Percentiles rank a stretch among this genome's conserved stretches.
These are phyloP conservation scores for Drosophila sp. DNA, from an alignment of 1,140 invertebrate genomes.

Conservation along the genomic window DNA sequence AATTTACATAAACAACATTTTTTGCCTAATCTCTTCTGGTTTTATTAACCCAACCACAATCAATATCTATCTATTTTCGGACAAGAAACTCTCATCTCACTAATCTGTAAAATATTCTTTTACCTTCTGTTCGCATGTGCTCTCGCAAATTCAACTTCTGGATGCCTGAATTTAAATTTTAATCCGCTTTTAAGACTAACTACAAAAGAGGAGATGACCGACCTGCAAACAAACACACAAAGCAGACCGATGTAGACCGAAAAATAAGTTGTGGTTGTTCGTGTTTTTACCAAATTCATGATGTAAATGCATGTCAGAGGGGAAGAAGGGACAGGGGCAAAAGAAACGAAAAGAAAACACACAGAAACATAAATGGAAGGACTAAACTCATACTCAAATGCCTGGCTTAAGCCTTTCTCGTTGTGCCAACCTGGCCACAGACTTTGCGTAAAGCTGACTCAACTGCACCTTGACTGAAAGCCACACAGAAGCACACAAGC, in stretches of 20 bases:
- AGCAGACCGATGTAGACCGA: slow-evolving; percentile 5
- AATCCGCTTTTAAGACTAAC: slow-evolving; percentile 67
- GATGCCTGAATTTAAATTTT: slow-evolving; percentile 41
- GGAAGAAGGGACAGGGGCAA: background rate
- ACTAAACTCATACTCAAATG: slow-evolving; percentile 30
- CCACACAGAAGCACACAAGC: slow-evolving; percentile 25
- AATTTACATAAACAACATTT: no score
- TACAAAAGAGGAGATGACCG: slow-evolving; percentile 44
- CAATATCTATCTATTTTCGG: background rate
- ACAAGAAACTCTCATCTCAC: background rate
- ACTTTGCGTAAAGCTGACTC: slow-evolving; percentile 17
- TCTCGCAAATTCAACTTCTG: background rate
- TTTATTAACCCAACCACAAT: no score
- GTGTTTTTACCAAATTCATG: slow-evolving; percentile 46
- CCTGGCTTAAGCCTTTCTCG: slow-evolving; percentile 35
- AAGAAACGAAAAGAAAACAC: background rate
- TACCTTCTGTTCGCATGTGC: background rate
- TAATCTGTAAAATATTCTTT: background rate
- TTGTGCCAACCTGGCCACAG: slow-evolving; percentile 13
- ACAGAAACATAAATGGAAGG: slow-evolving; percentile 18
- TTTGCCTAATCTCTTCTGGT: no score
- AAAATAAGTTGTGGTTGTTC: slow-evolving; percentile 36
- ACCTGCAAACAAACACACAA: slow-evolving; percentile 46
- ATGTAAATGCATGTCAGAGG: slow-evolving; percentile 36
- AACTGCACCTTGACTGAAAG: slow-evolving; percentile 42